phyloP scores from a whole-genome alignment of 2,797 vertebrate genomes.

The Rhinoraja longicauda region DNA sequence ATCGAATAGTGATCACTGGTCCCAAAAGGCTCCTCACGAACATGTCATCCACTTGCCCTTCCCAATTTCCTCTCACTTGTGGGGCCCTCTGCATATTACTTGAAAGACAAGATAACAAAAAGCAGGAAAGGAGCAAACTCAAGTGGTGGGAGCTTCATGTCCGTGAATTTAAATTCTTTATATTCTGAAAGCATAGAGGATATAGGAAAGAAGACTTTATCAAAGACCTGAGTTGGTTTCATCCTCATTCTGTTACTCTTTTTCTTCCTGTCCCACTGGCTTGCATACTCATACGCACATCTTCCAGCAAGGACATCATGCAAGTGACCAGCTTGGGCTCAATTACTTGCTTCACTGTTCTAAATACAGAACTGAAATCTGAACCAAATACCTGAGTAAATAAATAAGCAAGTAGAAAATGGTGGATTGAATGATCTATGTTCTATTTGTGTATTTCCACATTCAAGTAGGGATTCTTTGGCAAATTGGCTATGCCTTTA shows the following conservation, averaged over 20 bases:
- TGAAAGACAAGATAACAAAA: neutral
- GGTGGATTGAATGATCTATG: too few species aligned
- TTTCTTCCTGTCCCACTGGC: neutral
- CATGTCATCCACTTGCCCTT: too few species aligned
- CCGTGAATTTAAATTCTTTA: neutral
- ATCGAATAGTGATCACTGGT: too few species aligned
- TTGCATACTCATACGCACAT: neutral
- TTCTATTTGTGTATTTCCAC: neutral
- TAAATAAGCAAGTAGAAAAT: neutral
- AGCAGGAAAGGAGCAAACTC: neutral
- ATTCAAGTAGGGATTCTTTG: neutral
- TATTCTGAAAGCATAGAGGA: neutral
- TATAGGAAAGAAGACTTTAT: neutral
- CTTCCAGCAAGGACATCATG: neutral
- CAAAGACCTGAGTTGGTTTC: neutral
- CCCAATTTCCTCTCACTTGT: too few species aligned
- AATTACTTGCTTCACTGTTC: neutral
- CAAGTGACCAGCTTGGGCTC: neutral
- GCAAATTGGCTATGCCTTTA: neutral
- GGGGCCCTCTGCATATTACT: neutral
- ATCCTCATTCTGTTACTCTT: neutral
- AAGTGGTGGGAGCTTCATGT: neutral
- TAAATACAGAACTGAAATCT: too few species aligned
- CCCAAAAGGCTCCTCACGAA: too few species aligned
- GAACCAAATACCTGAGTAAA: neutral